Percentiles rank a stretch among this genome's conserved stretches.
phyloP scores from a whole-genome alignment of 2,113 vertebrate species.

The Mungos mungo region DNA sequence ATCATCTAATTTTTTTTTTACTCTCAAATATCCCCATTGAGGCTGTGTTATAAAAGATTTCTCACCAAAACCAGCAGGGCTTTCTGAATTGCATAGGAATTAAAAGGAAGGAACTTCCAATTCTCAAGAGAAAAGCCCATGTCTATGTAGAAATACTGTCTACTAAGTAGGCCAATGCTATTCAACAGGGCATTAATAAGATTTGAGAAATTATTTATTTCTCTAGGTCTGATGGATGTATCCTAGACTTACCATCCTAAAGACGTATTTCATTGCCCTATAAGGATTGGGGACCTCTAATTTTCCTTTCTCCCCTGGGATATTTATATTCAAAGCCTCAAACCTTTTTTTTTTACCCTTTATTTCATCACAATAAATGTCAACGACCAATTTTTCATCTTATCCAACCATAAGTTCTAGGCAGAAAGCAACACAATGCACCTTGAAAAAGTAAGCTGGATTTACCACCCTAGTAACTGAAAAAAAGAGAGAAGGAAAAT shows the following conservation, averaged over 20 bases:
- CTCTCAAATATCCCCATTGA: background rate
- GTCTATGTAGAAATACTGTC: background rate
- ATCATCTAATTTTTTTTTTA: background rate
- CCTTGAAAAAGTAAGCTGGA: background rate
- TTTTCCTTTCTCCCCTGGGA: background rate
- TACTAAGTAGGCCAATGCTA: background rate
- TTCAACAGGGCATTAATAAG: background rate
- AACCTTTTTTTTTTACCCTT: background rate
- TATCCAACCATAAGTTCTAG: background rate
- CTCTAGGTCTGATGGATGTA: background rate
- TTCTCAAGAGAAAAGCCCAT: background rate
- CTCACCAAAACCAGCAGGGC: background rate
- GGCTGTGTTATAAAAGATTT: background rate
- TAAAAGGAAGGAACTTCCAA: background rate
- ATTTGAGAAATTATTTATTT: constrained; percentile 6
- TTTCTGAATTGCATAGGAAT: background rate
- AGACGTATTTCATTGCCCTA: background rate
- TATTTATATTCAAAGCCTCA: background rate
- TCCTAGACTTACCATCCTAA: background rate
- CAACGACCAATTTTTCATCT: background rate
- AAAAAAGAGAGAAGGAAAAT: background rate
- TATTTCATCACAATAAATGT: constrained; percentile 37
- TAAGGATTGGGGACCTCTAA: background rate
- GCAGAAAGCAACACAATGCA: background rate
- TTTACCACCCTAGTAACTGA: background rate